Evolutionary conservation across 30 jellyfish, hydroid and myxozoan species (phyloP), one percentile per base, ranked within the genome.

Genomic region (Aurelia sp.): DNA sequence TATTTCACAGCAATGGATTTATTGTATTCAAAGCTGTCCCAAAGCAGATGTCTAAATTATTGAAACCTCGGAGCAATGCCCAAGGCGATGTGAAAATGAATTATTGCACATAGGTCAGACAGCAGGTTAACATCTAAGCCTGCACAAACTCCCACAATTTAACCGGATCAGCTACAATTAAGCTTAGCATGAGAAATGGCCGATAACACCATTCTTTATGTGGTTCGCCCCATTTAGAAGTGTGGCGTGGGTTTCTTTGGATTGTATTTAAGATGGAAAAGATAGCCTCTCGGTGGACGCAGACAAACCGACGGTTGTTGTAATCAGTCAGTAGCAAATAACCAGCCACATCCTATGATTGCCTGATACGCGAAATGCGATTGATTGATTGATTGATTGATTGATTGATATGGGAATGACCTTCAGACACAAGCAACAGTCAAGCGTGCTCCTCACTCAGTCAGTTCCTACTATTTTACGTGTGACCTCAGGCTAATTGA

Each of bases 21-120:
- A 16, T 75, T 75, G 63, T 22, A 15, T 17, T 33, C 18, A 75
- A 33, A 51, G 53, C 30, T 11, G 31, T 38, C 58, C 70, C 55
- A n/a, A 48, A 41, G 62, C 86, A 75, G 86, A 75, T 75, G 86
- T 53, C 61, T 13, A 21, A 53, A 41, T 48, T 35, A 24, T 57
- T 21, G 40, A 20, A 13, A 5, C 80, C 73, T 62, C 16, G 74
- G 40, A 57, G 69, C 74, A 75, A 19, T 50, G 69, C 73, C 62
- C 20, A 40, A 27, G 69, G 69, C 60, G 55, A 44, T 75, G 30
- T 57, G 47, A 50, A 18, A 18, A 11, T 33, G 35, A 53, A 75
- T 48, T 75, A 52, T 75, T 53, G 73, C 74, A 10, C 2, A n/a
- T 22, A 60, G 86, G 86, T 75, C 86, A 75, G 86, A 75, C 86